phyloP scores from a whole-genome alignment of 30 jellyfish, hydroid and myxozoan genomes.

The Clytia hemisphaerica region DNA sequence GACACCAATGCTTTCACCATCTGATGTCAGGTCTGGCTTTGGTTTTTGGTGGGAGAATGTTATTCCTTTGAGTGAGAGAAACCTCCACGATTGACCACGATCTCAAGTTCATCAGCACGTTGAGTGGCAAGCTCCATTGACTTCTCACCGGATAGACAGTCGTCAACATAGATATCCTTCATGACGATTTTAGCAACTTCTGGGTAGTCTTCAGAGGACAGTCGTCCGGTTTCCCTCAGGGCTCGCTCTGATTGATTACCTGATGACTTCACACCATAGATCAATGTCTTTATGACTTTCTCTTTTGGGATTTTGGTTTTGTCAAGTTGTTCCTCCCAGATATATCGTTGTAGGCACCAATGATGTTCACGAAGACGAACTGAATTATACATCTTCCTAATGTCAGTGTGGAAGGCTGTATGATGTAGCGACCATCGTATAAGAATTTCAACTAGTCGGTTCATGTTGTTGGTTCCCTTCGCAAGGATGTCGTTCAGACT shows the following conservation, averaged over 20 bases:
- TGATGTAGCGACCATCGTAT: constrained; percentile 4
- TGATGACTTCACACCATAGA: too few relatives aligned
- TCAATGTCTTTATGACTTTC: constrained; percentile 2
- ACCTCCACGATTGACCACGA: neutral
- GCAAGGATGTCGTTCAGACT: neutral
- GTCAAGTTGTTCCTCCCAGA: constrained; percentile 17
- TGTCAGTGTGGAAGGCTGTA: constrained; percentile 1
- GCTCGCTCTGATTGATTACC: neutral
- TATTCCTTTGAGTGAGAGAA: too few relatives aligned
- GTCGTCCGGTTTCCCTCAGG: neutral
- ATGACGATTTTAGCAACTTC: neutral
- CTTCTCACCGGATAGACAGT: neutral
- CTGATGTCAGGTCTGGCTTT: too few relatives aligned
- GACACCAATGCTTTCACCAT: too few relatives aligned
- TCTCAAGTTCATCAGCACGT: neutral
- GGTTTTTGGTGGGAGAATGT: too few relatives aligned
- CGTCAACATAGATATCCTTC: neutral
- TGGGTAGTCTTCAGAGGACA: neutral
- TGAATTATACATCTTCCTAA: constrained; percentile 1
- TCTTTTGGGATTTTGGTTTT: neutral
- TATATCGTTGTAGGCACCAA: constrained; percentile 5
- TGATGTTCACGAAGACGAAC: neutral
- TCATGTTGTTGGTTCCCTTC: neutral
- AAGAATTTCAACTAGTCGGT: constrained; percentile 4
- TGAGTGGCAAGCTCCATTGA: neutral